A percentile compares a stretch with the other conserved stretches of the same genome.
Conservation (phyloP, 1,140 invertebrate genomes). For the Drosophila hydei region DNA sequence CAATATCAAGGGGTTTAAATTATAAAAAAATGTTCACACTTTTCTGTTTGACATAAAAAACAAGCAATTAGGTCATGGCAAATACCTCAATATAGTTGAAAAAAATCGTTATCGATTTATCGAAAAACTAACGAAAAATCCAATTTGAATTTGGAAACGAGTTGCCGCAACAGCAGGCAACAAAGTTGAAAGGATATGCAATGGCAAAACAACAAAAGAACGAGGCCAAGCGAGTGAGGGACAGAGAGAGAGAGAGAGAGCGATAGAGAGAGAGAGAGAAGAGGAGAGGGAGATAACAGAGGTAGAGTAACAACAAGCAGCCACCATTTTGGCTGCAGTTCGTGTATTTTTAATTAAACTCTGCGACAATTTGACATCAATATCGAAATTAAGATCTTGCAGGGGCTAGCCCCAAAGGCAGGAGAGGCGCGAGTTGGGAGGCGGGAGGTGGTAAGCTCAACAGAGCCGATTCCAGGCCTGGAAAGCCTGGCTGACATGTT, state of each 20-base stretch:
- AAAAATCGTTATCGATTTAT: slow-evolving; percentile 18
- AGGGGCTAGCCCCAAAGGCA: slow-evolving; percentile 14
- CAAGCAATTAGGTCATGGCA: slow-evolving; percentile 19
- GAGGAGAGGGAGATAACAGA: background rate
- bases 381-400: slow-evolving; percentile 82
- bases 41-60: slow-evolving; percentile 10
- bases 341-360: slow-evolving; percentile 76
- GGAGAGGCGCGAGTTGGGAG: background rate
- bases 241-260: background rate
- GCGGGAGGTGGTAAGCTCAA: background rate
- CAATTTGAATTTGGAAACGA: background rate
- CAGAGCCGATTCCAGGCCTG: background rate
- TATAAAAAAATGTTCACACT: too few relatives aligned
- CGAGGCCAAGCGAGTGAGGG: background rate
- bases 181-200: background rate
- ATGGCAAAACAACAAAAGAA: background rate
- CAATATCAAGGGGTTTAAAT: too few relatives aligned
- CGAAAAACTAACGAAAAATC: background rate
- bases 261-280: too few relatives aligned
- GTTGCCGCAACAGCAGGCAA: background rate
- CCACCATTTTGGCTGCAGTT: slow-evolving; percentile 36
- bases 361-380: slow-evolving; percentile 79
- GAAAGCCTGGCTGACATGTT: slow-evolving; percentile 4
- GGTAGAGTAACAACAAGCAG: background rate
- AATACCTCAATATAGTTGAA: background rate